These are phyloP conservation scores for Sparidentex hasta DNA, from an alignment of 2,797 vertebrate species.

Conservation along the genomic window DNA sequence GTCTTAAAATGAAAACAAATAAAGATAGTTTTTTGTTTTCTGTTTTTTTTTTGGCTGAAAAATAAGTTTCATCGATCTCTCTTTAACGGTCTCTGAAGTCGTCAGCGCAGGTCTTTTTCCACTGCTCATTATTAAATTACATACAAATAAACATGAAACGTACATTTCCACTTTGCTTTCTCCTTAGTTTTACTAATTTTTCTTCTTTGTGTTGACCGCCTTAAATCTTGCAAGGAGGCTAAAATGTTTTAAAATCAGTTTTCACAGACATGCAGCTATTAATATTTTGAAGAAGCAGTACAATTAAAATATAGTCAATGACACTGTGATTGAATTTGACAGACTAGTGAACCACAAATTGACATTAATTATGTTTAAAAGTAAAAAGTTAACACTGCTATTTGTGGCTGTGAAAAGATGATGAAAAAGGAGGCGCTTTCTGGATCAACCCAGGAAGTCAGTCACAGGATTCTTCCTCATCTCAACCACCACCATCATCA, in stretches of 20 bases:
- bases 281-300: neutral
- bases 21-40: no score
- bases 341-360: neutral
- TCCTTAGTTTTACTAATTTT: constrained; percentile 1
- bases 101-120: no score
- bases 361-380: neutral
- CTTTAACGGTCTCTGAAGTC: no score
- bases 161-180: neutral
- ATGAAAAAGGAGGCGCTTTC: constrained; percentile 88
- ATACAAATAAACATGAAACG: neutral
- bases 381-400: neutral
- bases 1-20: no score
- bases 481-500: constrained; percentile 68
- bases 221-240: neutral
- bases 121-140: no score
- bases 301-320: neutral
- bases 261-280: neutral
- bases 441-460: constrained; percentile 93
- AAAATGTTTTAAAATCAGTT: neutral
- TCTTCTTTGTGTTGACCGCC: neutral
- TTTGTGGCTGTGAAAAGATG: constrained; percentile 87
- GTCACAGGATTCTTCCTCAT: constrained; percentile 72
- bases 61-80: no score
- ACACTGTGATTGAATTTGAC: neutral
- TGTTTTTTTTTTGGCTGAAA: no score